Base-by-base conservation (phyloP, 2,888 invertebrate species). In the Selenia dentaria region DNA sequence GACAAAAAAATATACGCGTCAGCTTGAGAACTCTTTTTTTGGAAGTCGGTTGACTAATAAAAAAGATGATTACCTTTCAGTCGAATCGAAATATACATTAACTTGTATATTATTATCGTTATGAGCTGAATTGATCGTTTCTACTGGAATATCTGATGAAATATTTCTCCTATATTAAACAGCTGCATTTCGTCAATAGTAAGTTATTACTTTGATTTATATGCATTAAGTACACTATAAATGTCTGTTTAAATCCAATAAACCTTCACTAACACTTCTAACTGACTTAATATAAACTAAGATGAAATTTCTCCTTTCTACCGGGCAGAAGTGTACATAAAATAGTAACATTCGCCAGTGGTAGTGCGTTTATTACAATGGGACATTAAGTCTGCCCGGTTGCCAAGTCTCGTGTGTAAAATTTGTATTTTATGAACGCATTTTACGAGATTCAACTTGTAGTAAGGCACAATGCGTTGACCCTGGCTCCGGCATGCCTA, bases 331-430 rank as follows among this genome's bases (percentile, higher is more conserved):
- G 29, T 22, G n/a, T n/a, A 31, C 6, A 32, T 32, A 25, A 32
- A 31, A 39, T 32, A 32, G 16, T 14, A 12, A 39, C 8, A 3
- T 24, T 25, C 6, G 16, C 31, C 8, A 8, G 14, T 34, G 6
- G 28, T 13, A 4, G 1, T 20, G 14, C 34, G 26, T 38, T 49
- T 46, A 55, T 55, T 46, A 55, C 55, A 55, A 55, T 55, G 32
- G 55, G 29, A 49, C 55, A 49, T 55, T 55, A 55, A 51, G 49
- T 40, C 40, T 40, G 38, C 31, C 40, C 28, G 14, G 31, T 37
- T 14, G 47, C 45, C 44, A 32, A 35, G 26, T 36, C 25, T 26
- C 13, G 27, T 28, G 41, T 42, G 40, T 51, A 51, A 54, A 51
- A 46, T 49, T 44, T 43, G 45, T 42, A 51, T 45, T 54, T 51